Percentiles rank a stretch among this genome's conserved stretches.
Conservation (phyloP, 2,888 invertebrate genomes). For the Drosophila mettleri region DNA sequence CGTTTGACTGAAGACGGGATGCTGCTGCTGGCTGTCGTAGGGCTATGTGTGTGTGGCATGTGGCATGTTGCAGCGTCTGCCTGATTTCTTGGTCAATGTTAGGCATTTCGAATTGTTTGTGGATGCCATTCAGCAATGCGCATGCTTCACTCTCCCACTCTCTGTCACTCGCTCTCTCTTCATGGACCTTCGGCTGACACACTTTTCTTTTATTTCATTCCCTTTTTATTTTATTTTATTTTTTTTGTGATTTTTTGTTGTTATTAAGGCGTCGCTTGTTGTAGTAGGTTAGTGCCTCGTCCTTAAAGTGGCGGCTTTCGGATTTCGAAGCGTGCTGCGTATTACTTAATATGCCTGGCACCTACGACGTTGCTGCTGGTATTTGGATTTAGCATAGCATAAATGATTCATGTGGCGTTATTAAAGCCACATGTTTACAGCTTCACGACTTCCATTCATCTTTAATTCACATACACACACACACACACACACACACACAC, state of each 20-base stretch:
- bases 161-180: background rate
- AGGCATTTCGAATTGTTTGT: constrained; percentile 71
- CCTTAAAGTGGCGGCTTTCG: constrained; percentile 59
- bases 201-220: constrained; percentile 20
- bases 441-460: constrained; percentile 54
- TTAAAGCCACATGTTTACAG: constrained; percentile 68
- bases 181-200: constrained; percentile 23
- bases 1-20: constrained; percentile 73
- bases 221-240: constrained; percentile 13
- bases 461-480: constrained; percentile 55
- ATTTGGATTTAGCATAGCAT: constrained; percentile 65
- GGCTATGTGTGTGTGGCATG: constrained; percentile 13
- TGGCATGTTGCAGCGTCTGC: constrained; percentile 7
- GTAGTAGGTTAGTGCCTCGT: constrained; percentile 79
- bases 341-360: constrained; percentile 75
- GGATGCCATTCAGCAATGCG: constrained; percentile 47
- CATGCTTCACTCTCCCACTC: constrained; percentile 31
- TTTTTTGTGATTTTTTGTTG: constrained; percentile 25
- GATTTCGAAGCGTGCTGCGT: constrained; percentile 21
- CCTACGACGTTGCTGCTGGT: constrained; percentile 51
- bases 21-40: constrained; percentile 43
- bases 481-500: background rate
- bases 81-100: constrained; percentile 70
- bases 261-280: constrained; percentile 56
- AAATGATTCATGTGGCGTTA: constrained; percentile 75